phyloP scores from a whole-genome alignment of 2,888 invertebrate genomes.

The Linnaemya tessellans region DNA sequence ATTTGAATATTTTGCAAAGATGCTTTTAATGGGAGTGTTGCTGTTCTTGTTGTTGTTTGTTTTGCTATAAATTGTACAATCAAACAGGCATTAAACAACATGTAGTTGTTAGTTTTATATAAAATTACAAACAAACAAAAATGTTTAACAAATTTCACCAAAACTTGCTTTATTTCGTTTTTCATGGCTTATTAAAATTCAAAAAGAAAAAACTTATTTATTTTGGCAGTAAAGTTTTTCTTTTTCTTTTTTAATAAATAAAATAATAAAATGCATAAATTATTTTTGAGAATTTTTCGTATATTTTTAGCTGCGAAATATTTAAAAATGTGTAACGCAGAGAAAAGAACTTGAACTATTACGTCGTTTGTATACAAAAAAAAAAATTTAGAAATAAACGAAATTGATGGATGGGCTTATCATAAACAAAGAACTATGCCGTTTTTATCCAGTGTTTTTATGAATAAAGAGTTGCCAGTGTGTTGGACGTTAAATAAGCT shows the following conservation, averaged over 20 bases:
- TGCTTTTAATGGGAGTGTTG: not conserved
- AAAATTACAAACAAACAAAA: conserved; percentile 26
- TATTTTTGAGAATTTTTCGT: conserved; percentile 35
- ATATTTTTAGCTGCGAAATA: conserved; percentile 39
- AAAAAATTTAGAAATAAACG: not conserved
- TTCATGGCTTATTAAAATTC: conserved; percentile 37
- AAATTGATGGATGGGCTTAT: not conserved
- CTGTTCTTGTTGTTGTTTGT: conserved; percentile 6
- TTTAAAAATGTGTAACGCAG: conserved; percentile 35
- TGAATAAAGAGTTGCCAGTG: not conserved
- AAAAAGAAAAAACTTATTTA: conserved; percentile 12
- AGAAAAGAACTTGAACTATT: conserved; percentile 16
- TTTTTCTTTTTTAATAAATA: not conserved
- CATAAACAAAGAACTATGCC: not conserved
- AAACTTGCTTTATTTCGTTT: conserved; percentile 23
- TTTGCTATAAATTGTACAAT: conserved; percentile 66
- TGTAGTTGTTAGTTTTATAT: conserved; percentile 57
- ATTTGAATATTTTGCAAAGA: conserved; percentile 31
- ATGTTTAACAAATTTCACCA: not conserved
- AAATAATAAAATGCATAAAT: conserved; percentile 13
- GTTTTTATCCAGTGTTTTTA: not conserved
- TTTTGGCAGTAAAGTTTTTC: conserved; percentile 22
- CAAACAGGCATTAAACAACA: conserved; percentile 67
- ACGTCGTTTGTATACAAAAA: conserved; percentile 1
- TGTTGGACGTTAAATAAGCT: not conserved